Conservation (phyloP, 2,888 invertebrate genomes). For the Drosophila acutilabella region DNA sequence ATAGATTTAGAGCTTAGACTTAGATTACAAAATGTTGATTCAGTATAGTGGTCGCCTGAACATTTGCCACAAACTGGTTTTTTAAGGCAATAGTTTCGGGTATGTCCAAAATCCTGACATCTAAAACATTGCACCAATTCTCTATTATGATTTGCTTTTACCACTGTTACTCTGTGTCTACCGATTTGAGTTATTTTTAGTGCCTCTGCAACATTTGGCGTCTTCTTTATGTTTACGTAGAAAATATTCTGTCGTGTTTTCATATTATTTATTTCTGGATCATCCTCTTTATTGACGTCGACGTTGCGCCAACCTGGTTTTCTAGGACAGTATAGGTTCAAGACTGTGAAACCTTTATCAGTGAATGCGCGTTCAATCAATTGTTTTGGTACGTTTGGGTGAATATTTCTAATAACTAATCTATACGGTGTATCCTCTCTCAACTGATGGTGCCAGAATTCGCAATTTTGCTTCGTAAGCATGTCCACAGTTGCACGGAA, state of each 20-base stretch:
- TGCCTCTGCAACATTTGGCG: slow-evolving; percentile 4
- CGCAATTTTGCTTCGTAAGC: slow-evolving; percentile 9
- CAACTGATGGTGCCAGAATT: slow-evolving; percentile 15
- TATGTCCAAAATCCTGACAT: slow-evolving; percentile 22
- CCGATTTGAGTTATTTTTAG: slow-evolving; percentile 16
- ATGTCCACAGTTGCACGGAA: slow-evolving; percentile 6
- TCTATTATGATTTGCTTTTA: slow-evolving; percentile 4
- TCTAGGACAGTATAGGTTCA: slow-evolving; percentile 15
- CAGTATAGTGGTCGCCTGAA: slow-evolving; percentile 6
- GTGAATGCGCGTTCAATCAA: slow-evolving; percentile 14
- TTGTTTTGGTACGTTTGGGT: slow-evolving; percentile 13
- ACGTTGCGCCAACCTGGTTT: slow-evolving; percentile 14
- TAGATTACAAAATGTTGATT: not conserved
- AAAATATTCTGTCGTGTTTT: slow-evolving; percentile 12
- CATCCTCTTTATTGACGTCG: slow-evolving; percentile 1
- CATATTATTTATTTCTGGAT: not conserved
- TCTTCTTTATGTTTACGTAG: not conserved
- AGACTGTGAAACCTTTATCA: slow-evolving; percentile 9
- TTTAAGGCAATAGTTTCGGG: slow-evolving; percentile 18
- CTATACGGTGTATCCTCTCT: slow-evolving; percentile 1
- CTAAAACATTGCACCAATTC: slow-evolving; percentile 24
- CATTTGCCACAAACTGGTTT: slow-evolving; percentile 18
- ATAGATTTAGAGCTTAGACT: not conserved
- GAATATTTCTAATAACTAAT: slow-evolving; percentile 8
- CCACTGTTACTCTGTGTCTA: slow-evolving; percentile 16